Evolutionary conservation across 2,113 vertebrate genomes (phyloP).

Genomic region (Tiliqua scincoides): DNA sequence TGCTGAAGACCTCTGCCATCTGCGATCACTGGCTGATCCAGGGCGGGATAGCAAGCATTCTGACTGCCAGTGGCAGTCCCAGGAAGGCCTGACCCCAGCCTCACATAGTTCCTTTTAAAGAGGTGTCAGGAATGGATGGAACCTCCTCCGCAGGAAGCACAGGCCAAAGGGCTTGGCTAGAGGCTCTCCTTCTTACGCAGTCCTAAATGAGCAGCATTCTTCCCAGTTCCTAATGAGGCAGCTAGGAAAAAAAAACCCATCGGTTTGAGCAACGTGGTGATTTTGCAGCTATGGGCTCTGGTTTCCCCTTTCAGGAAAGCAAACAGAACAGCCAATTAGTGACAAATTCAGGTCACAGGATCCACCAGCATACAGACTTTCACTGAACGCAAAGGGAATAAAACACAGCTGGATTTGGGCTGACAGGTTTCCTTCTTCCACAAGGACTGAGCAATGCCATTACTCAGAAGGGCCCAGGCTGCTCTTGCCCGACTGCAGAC

Average conservation of each 20-base stretch:
- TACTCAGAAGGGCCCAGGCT: too few relatives aligned
- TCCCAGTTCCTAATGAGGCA: neutral
- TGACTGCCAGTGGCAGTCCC: too few relatives aligned
- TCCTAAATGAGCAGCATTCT: neutral
- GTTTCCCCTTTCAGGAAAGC: neutral
- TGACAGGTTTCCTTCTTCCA: too few relatives aligned
- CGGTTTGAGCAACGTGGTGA: accelerated
- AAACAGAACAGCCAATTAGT: neutral
- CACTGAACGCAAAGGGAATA: neutral
- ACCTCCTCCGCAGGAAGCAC: neutral
- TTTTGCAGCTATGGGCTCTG: neutral
- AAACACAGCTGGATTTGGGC: neutral
- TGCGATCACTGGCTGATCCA: too few relatives aligned
- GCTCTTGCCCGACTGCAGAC: too few relatives aligned
- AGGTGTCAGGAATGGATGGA: too few relatives aligned
- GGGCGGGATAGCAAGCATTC: too few relatives aligned
- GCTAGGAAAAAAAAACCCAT: neutral
- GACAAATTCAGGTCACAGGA: neutral
- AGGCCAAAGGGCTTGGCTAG: neutral
- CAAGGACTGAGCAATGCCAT: too few relatives aligned
- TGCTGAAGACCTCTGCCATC: too few relatives aligned
- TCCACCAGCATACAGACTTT: neutral
- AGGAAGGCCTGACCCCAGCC: too few relatives aligned
- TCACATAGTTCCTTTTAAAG: too few relatives aligned
- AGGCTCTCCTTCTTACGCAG: neutral